Conservation (phyloP, 2,797 vertebrate genomes). For the Muraenolepis orangiensis region DNA sequence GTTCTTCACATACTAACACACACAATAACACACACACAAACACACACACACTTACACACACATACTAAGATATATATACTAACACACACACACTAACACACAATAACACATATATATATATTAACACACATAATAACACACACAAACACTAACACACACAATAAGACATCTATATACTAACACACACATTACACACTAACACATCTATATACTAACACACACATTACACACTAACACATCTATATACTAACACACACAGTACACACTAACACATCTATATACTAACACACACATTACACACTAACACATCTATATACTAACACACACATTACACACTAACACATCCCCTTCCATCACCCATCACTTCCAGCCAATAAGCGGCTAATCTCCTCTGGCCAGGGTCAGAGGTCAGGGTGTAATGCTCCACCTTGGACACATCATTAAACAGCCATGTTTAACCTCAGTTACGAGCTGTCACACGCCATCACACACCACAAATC, state of each 20-base stretch:
- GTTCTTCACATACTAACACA: too few species aligned
- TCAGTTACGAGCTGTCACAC: conserved; percentile 71
- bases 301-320: background rate
- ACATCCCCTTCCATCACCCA: background rate
- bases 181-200: background rate
- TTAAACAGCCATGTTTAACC: conserved; percentile 80
- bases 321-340: background rate
- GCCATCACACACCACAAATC: conserved; percentile 68
- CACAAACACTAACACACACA: too few species aligned
- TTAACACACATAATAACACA: background rate
- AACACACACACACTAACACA: background rate
- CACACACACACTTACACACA: background rate
- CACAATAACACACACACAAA: background rate
- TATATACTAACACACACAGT: background rate
- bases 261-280: background rate
- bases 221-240: background rate
- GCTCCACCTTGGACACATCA: conserved; percentile 75
- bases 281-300: background rate
- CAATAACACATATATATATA: background rate
- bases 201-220: too few species aligned
- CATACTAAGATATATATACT: background rate
- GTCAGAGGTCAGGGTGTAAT: conserved; percentile 67
- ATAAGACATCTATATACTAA: background rate
- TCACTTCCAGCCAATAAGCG: background rate
- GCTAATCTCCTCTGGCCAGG: conserved; percentile 31